Evolutionary conservation across 1,140 invertebrate genomes (phyloP), one percentile per base, ranked within the genome.

Genomic region (Saxidomus purpurata): DNA sequence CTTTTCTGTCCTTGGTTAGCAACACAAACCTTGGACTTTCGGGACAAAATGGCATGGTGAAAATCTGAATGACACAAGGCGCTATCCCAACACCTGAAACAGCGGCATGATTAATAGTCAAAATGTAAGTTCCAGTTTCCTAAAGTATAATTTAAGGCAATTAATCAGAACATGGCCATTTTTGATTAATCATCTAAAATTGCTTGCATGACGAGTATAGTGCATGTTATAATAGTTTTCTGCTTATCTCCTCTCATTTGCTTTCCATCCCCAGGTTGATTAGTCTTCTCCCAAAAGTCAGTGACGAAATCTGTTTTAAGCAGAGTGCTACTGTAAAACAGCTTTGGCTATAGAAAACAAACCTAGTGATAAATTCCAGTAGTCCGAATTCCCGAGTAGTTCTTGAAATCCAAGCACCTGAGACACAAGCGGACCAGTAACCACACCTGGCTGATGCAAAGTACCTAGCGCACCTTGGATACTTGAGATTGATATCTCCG

Each of bases 381-480:
- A 81, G 0, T 55, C 52, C 9, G n/a, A 63, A 71, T 92, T 95
- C 25, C 94, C 94, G 22, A 95, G 80, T 31, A 95, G 77, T 82
- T 95, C 93, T 11, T 92, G 91, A 82, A 96, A 93, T 79, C 95
- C 95, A 6, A 99, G 96, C 52, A 99, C 97, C 96, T 98, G 98
- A 0, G 98, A 97, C 1, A 94, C 55, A 34, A 95, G 90, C 9
- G 96, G 92, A 1, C 92, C 95, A 52, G 91, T 82, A 15, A 93
- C 93, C n/a, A 96, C 92, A 40, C 92, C 92, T 76, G 96, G 93
- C 93, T 96, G 96, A 90, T 96, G 94, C 1, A 96, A 80, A 0
- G 94, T 95, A 15, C 95, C 95, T 22, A 96, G 91, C 19, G 95
- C 95, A 15, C 96, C 96, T 36, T 95, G 77, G 61, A 94, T 94